Conservation (phyloP, 2,113 vertebrate species). For the Atrichornis clamosus region DNA sequence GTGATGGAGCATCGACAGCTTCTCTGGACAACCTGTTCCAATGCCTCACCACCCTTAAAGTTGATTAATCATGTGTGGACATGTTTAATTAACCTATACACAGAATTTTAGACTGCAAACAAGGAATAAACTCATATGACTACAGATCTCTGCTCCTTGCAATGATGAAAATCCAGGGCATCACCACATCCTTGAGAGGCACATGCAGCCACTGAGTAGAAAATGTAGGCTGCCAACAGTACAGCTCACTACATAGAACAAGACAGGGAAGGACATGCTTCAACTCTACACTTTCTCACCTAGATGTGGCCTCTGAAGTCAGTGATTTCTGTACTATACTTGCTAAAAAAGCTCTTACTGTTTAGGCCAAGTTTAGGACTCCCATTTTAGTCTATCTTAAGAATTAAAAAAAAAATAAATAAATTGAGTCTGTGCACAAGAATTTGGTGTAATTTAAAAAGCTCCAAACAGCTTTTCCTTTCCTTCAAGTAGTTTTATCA, state of each 20-base stretch:
- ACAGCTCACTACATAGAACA: not conserved
- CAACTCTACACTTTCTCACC: not conserved
- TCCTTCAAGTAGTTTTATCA: not conserved
- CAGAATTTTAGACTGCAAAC: not conserved
- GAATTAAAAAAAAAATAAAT: not conserved
- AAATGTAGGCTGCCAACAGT: not conserved
- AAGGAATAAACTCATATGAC: not conserved
- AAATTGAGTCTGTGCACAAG: not conserved
- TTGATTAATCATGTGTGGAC: fast-evolving
- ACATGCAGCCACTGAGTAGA: not conserved
- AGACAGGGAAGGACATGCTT: not conserved
- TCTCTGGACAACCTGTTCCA: not conserved
- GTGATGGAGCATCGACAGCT: not conserved
- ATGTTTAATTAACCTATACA: not conserved
- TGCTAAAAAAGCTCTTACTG: not conserved
- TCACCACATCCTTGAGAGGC: not conserved
- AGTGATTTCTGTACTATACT: not conserved
- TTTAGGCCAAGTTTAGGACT: not conserved
- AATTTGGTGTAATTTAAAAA: not conserved
- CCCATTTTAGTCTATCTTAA: not conserved
- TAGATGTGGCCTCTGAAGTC: not conserved
- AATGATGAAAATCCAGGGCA: not conserved
- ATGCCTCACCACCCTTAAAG: not conserved
- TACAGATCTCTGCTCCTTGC: not conserved
- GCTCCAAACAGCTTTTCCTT: not conserved